Base-by-base conservation (phyloP, 2,797 vertebrate genomes). In the Clarias laeviceps region DNA sequence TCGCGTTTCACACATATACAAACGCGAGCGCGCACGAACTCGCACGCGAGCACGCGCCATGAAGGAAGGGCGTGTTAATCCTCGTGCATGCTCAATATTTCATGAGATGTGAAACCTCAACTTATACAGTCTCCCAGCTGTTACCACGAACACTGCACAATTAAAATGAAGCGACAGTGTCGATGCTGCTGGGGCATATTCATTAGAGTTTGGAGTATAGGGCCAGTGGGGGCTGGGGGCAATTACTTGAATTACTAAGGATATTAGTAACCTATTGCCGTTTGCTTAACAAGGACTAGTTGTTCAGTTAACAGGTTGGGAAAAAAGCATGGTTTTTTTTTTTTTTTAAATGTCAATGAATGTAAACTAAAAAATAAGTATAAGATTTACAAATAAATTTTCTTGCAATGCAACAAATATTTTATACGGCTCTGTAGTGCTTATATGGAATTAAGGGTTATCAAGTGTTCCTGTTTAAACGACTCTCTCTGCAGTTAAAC, bases 61-160 rank as follows among this genome's bases (percentile, higher is more conserved):
- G 1, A 65, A 70, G 59, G 17, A 22, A 72, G 65, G 62, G 45
- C 22, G 74, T 37, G 56, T 80, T 92, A 94, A 94, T 92, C 90
- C 90, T 92, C 64, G 59, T 65, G 22, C 37, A 59, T 87, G 37
- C 32, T 96, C 87, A 95, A 96, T 95, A 93, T 94, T 96, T 94
- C 91, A 95, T 94, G 93, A 89, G 82, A 50, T 4, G 45, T 92
- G 93, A 93, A 93, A 93, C 91, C 90, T 91, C 90, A 88, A 88
- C 91, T 90, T 87, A 81, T 76, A 64, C 92, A 88, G 92, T 88
- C 88, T 93, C 91, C 90, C 94, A 95, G 93, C 94, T 95, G 94
- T 94, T 94, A 70, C 79, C 78, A 82, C 80, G 45, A 87, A 80
- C 78, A 86, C 70, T 84, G 78, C 76, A 64, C 73, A 45, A 85